Evolutionary conservation across 2,888 invertebrate species (phyloP), one percentile per base, ranked within the genome.

Genomic region (Oscheius onirici): DNA sequence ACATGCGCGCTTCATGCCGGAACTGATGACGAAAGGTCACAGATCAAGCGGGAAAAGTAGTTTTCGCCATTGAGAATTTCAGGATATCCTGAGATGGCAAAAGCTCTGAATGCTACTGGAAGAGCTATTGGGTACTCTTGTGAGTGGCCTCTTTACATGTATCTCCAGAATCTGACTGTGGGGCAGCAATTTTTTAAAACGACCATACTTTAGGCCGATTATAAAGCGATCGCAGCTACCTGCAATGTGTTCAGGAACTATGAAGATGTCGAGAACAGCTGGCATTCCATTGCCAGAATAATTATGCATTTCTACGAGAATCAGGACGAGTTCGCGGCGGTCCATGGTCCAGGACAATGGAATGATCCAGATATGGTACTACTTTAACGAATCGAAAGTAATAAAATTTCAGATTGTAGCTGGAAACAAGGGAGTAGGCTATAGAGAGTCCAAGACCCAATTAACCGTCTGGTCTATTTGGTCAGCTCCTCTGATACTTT

Each of bases 91-190:
- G 93, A 93, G 84, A 96, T 97, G 90, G 95, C 94, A 6, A 91
- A 91, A 73, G 92, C 93, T 86, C 90, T 99, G 66, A 97, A 97
- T 90, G 90, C 91, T 82, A 97, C 97, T 24, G 95, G 95, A 1
- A 91, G 93, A 43, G 91, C 92, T n/a, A 97, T 99, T 92, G 92
- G 97, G 66, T 97, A 95, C 89, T 95, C 95, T 0, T 97, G 97
- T 90, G 95, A 95, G 88, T 97, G 97, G 97, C 97, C 97, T 0
- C 95, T 95, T 61, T 99, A 97, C 88, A 69, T 85, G 40, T 73
- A 75, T 58, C 10, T 63, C 0, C 46, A 44, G 2, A 63, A 63
- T 24, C 17, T 49, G 34, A n/a, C 63, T 10, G 63, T 63, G 5
- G 1, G 22, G 5, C 0, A n/a, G 5, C 3, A 22, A 2, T 58